Evolutionary conservation across 2,888 invertebrate genomes (phyloP).

Genomic region (Xestia rhomboidea): DNA sequence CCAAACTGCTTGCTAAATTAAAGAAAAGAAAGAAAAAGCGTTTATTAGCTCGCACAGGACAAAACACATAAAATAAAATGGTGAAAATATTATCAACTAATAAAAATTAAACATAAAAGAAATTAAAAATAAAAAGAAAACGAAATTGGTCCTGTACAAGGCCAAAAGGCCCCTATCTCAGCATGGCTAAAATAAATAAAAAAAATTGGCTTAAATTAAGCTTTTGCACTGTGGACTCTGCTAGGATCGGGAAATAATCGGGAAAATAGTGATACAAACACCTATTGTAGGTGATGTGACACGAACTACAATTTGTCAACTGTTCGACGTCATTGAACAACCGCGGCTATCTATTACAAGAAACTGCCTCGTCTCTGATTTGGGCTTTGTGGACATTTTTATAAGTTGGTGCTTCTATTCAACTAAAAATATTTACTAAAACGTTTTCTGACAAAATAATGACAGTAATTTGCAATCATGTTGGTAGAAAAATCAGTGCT

Average conservation of each 20-base stretch:
- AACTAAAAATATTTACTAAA: background rate
- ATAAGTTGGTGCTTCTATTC: background rate
- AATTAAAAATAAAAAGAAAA: too few species aligned
- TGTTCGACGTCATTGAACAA: conserved; percentile 27
- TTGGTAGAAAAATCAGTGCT: background rate
- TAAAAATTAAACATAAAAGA: too few species aligned
- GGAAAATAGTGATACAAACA: conserved; percentile 23
- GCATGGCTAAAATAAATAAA: too few species aligned
- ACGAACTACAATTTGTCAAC: conserved; percentile 15
- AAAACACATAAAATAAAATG: too few species aligned
- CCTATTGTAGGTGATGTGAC: conserved; percentile 17
- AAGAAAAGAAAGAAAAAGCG: too few species aligned
- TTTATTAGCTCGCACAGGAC: too few species aligned
- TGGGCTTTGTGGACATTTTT: background rate
- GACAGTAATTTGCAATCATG: background rate
- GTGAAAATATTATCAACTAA: too few species aligned
- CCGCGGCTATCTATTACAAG: background rate
- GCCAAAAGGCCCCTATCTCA: too few species aligned
- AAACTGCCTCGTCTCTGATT: conserved; percentile 1
- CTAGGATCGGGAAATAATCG: background rate
- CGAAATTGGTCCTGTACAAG: too few species aligned
- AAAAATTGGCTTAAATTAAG: too few species aligned
- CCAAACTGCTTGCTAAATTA: background rate
- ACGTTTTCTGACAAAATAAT: background rate
- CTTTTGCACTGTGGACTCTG: background rate